Evolutionary conservation across 2,113 vertebrate genomes (phyloP), one percentile per base, ranked within the genome.

Genomic region (Beaufortia kweichowensis): DNA sequence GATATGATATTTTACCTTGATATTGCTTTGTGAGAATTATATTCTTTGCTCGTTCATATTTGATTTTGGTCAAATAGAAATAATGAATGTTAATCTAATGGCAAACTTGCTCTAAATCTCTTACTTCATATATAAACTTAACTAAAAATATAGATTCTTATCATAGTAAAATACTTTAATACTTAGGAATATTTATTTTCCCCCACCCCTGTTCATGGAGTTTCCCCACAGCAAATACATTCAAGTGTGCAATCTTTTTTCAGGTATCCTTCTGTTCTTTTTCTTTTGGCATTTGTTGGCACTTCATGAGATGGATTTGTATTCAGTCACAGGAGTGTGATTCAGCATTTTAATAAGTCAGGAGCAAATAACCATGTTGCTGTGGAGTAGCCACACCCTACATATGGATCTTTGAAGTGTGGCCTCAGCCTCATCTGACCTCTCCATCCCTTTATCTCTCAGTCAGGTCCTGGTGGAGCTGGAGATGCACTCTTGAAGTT

Each of bases 401-500:
- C 33, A 65, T 15, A 3, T 43, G 31, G 33, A 17, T 2, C 48
- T 81, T 48, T 56, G 63, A 62, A 56, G 59, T 19, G 17, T 59
- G 28, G 21, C 15, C 72, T 75, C 69, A 77, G 84, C 78, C 76
- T 82, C 62, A 74, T 74, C 79, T 87, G 80, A 84, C 84, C 84
- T 79, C 63, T 61, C 50, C 61, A 4, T 79, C 75, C 85, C 78
- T 72, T 60, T 76, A 41, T 79, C 43, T 75, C 48, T 55, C 28
- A 48, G 6, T 71, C 75, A 73, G 67, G 74, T 77, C 63, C 66
- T 83, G 76, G 78, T 82, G 19, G 43, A 81, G 78, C 69, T 77
- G 75, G 78, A 83, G 77, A 79, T 79, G 79, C 29, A 62, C 53
- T 82, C 79, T 79, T 68, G 66, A 17, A 23, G 62, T 84, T 73